Evolutionary conservation across 2,113 vertebrate species (phyloP).

Genomic region (Theristicus caerulescens): DNA sequence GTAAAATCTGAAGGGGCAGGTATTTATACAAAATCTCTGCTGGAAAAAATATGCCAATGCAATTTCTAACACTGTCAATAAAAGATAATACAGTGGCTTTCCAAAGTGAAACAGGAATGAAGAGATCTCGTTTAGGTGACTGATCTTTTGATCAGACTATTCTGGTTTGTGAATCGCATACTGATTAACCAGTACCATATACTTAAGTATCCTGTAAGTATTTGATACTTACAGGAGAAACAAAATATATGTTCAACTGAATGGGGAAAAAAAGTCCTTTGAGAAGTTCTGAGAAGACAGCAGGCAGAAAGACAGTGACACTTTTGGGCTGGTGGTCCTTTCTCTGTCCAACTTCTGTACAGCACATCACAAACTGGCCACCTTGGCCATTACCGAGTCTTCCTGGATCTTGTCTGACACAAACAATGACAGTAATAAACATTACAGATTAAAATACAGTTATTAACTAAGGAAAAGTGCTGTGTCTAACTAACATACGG

Average conservation of each 20-base stretch:
- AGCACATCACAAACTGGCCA: neutral
- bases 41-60: neutral
- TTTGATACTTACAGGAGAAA: neutral
- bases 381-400: accelerated
- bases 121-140: neutral
- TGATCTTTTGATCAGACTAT: neutral
- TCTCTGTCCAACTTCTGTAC: neutral
- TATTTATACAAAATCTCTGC: neutral
- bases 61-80: neutral
- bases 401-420: neutral
- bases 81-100: neutral
- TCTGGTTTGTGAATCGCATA: neutral
- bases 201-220: neutral
- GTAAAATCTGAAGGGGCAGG: neutral
- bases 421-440: neutral
- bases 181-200: neutral
- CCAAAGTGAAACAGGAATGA: neutral
- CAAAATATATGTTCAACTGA: neutral
- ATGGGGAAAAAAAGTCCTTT: neutral
- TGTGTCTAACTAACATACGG: neutral
- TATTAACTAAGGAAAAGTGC: neutral
- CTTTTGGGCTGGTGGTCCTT: neutral
- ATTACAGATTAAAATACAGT: neutral
- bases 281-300: neutral
- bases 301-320: neutral